Conservation (phyloP, 2,888 invertebrate species). For the Apantesis nais region DNA sequence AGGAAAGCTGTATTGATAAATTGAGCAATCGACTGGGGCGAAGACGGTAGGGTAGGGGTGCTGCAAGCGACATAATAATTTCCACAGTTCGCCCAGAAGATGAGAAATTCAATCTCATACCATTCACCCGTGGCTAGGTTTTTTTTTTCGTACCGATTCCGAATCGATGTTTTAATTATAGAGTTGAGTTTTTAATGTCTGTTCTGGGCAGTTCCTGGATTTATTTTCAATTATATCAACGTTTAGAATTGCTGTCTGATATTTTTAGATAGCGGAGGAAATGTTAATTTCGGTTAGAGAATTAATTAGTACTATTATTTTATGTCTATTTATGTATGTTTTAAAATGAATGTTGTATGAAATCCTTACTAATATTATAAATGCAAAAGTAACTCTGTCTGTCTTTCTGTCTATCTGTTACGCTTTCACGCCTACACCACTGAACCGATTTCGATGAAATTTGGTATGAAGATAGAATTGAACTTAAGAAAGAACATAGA, state of each 20-base stretch:
- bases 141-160: constrained; percentile 42
- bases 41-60: constrained; percentile 62
- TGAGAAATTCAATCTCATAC: constrained; percentile 72
- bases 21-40: constrained; percentile 80
- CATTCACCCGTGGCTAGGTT: constrained; percentile 40
- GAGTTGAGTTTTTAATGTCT: constrained; percentile 44
- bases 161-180: constrained; percentile 48
- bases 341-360: no score
- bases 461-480: no score
- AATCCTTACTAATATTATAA: no score
- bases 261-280: not conserved
- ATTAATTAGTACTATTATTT: not conserved
- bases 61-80: constrained; percentile 81
- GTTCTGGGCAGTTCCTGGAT: constrained; percentile 18
- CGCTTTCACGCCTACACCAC: no score
- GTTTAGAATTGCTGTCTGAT: constrained; percentile 2
- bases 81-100: constrained; percentile 66
- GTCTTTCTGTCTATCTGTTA: no score
- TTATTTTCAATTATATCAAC: constrained; percentile 25
- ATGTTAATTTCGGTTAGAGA: not conserved
- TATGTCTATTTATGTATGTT: no score
- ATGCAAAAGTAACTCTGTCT: no score
- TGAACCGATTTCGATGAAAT: no score
- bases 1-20: constrained; percentile 76
- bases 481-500: no score